Percentiles rank a stretch among this genome's conserved stretches.
phyloP scores from a whole-genome alignment of 2,113 vertebrate genomes.

The Maccullochella peelii region DNA sequence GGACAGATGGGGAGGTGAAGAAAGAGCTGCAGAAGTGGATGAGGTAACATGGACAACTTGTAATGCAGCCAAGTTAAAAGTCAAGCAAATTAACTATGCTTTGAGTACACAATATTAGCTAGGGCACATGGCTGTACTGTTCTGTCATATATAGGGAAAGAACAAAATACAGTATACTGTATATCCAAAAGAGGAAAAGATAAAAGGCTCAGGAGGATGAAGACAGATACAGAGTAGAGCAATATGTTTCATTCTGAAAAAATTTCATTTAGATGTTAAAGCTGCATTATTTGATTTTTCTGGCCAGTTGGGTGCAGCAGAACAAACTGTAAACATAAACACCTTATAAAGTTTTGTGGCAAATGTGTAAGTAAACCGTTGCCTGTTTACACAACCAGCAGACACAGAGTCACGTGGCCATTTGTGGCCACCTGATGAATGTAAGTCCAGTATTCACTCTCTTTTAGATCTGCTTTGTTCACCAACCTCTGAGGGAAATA shows the following conservation, averaged over 20 bases:
- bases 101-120: too few relatives aligned
- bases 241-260: neutral
- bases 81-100: too few relatives aligned
- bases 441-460: too few relatives aligned
- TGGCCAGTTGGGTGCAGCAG: neutral
- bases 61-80: too few relatives aligned
- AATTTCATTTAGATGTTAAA: neutral
- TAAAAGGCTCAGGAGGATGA: neutral
- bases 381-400: neutral
- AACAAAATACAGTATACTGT: too few relatives aligned
- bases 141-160: too few relatives aligned
- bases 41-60: too few relatives aligned
- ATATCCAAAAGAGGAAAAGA: neutral
- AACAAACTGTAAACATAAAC: neutral
- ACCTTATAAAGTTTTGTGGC: neutral
- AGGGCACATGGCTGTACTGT: too few relatives aligned
- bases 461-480: neutral
- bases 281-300: neutral
- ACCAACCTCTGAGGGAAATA: neutral
- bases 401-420: neutral
- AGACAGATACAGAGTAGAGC: neutral
- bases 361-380: neutral
- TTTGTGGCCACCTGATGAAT: neutral
- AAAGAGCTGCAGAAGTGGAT: too few relatives aligned
- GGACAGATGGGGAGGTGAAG: too few relatives aligned